A percentile compares a stretch with the other conserved stretches of the same genome.
Evolutionary conservation across 2,113 vertebrate species (phyloP).

Genomic region (Hemichromis elongatus): DNA sequence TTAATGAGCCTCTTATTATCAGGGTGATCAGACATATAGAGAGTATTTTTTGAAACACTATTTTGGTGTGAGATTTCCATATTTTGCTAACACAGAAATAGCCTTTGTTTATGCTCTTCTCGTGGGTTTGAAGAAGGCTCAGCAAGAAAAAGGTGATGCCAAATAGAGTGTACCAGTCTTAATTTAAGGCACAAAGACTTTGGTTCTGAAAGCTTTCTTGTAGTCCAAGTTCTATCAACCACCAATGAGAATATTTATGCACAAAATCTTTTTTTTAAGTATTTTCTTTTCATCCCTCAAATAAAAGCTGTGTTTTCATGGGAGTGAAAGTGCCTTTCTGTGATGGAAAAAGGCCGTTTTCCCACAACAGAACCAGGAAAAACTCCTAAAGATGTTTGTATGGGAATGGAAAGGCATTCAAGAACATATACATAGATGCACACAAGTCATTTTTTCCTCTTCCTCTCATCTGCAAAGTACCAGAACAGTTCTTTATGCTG

Average conservation of each 20-base stretch:
- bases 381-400: constrained; percentile 50
- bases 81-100: not conserved
- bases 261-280: not conserved
- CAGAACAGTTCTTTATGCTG: not conserved
- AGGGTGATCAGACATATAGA: not conserved
- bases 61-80: not conserved
- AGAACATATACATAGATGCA: not conserved
- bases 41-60: not conserved
- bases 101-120: not conserved
- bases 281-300: not conserved
- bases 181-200: not conserved
- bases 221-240: not conserved
- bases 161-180: not conserved
- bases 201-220: not conserved
- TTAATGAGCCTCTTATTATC: not conserved
- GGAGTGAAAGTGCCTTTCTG: constrained; percentile 46
- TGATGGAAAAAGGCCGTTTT: constrained; percentile 29
- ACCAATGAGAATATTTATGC: not conserved
- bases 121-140: not conserved
- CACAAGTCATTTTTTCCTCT: constrained; percentile 5
- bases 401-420: constrained; percentile 48
- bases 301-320: constrained; percentile 25
- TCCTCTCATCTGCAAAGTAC: not conserved
- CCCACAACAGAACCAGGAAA: constrained; percentile 47
- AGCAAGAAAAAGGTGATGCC: not conserved